Evolutionary conservation across 2,797 vertebrate species (phyloP).

Genomic region (Lagodon rhomboides): DNA sequence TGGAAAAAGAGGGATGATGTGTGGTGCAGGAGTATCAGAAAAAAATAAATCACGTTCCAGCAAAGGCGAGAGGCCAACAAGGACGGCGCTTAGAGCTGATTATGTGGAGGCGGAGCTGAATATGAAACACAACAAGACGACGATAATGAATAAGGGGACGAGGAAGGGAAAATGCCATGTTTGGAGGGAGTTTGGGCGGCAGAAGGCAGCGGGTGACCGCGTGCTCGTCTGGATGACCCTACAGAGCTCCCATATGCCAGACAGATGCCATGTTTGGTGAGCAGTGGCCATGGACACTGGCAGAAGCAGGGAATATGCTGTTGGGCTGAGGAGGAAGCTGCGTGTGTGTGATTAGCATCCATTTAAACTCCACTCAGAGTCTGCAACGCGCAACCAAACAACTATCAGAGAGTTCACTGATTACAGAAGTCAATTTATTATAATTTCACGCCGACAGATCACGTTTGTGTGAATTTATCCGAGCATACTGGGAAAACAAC

Average conservation of each 20-base stretch:
- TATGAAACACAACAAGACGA: neutral
- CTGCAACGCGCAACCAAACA: conserved; percentile 4
- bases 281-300: conserved; percentile 55
- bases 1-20: neutral
- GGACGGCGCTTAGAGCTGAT: neutral
- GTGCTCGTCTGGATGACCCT: conserved; percentile 74
- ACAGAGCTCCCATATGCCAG: conserved; percentile 79
- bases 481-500: neutral
- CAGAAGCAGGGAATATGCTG: conserved; percentile 39
- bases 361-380: conserved; percentile 24
- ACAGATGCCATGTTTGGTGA: conserved; percentile 75
- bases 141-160: conserved; percentile 7
- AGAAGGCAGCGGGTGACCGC: conserved; percentile 67
- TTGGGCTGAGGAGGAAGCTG: conserved; percentile 25
- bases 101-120: conserved; percentile 8
- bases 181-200: conserved; percentile 38
- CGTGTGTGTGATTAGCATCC: conserved; percentile 15
- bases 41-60: neutral
- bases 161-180: neutral
- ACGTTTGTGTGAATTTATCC: conserved; percentile 9
- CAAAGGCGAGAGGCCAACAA: conserved; percentile 12
- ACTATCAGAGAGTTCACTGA: conserved; percentile 23
- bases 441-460: conserved; percentile 1
- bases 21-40: conserved; percentile 2
- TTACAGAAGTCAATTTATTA: conserved; percentile 28